Conservation (phyloP, 2,888 invertebrate genomes). For the Tachystola acroxantha region DNA sequence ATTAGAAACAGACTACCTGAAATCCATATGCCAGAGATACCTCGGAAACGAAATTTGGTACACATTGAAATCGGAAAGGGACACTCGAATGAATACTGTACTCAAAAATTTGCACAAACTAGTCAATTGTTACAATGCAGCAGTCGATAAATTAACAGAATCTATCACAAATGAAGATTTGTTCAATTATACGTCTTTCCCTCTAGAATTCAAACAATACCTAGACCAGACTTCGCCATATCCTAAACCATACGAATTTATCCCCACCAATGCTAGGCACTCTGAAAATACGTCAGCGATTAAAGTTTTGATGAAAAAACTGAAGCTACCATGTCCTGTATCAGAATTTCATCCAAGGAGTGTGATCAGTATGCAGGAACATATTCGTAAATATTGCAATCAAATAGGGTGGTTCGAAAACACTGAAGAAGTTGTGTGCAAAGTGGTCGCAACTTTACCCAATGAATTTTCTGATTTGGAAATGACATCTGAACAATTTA, state of each 20-base stretch:
- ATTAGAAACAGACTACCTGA: slow-evolving; percentile 77
- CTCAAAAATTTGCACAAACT: slow-evolving; percentile 78
- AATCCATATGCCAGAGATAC: slow-evolving; percentile 74
- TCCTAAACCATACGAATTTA: slow-evolving; percentile 83
- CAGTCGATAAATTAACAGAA: slow-evolving; percentile 79
- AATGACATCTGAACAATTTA: slow-evolving; percentile 52
- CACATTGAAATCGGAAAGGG: slow-evolving; percentile 57
- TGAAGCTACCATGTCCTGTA: slow-evolving; percentile 74
- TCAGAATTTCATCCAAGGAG: slow-evolving; percentile 61
- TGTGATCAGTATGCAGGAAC: slow-evolving; percentile 58
- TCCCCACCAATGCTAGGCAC: slow-evolving; percentile 79
- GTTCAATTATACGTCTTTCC: slow-evolving; percentile 80
- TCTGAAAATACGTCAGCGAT: slow-evolving; percentile 68
- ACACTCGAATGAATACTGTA: slow-evolving; percentile 55
- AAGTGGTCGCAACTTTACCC: slow-evolving; percentile 62
- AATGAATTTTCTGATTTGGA: slow-evolving; percentile 52
- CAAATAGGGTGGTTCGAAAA: slow-evolving; percentile 69
- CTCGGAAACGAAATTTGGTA: slow-evolving; percentile 82
- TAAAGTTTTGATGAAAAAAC: slow-evolving; percentile 66
- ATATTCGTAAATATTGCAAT: slow-evolving; percentile 68
- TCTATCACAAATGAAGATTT: slow-evolving; percentile 79
- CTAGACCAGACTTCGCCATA: slow-evolving; percentile 65
- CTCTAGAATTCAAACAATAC: slow-evolving; percentile 80
- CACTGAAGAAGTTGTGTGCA: slow-evolving; percentile 66
- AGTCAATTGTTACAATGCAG: slow-evolving; percentile 82